A percentile compares a stretch with the other conserved stretches of the same genome.
Conservation (phyloP, 2,888 invertebrate genomes). For the Perithous albicinctus region DNA sequence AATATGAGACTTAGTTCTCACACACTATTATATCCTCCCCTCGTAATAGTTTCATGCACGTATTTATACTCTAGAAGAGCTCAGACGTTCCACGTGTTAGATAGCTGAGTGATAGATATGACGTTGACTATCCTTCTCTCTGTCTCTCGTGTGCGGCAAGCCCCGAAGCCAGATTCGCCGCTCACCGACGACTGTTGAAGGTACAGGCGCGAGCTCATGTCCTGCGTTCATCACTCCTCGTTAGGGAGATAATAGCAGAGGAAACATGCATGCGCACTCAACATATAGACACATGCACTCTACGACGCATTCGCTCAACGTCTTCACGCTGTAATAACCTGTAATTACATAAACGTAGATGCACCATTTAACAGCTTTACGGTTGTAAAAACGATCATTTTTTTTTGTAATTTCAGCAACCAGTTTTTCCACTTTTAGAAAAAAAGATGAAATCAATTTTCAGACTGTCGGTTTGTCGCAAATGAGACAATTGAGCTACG, state of each 20-base stretch:
- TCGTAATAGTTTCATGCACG: constrained; percentile 1
- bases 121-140: background rate
- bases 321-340: background rate
- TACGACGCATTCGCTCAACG: background rate
- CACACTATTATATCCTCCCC: constrained; percentile 1
- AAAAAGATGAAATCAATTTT: too few relatives aligned
- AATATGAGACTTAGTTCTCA: background rate
- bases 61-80: constrained; percentile 1
- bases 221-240: constrained; percentile 41
- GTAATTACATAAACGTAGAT: background rate
- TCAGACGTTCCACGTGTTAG: constrained; percentile 13
- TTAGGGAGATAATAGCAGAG: constrained; percentile 40
- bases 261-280: constrained; percentile 28
- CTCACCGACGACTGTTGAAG: background rate
- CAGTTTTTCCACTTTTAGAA: too few relatives aligned
- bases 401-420: background rate
- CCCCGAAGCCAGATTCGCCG: constrained; percentile 1
- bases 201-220: background rate
- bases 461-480: too few relatives aligned
- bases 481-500: too few relatives aligned
- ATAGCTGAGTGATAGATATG: background rate
- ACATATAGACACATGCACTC: background rate
- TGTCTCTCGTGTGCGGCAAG: constrained; percentile 3
- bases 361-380: background rate
- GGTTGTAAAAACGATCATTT: background rate